phyloP scores from a whole-genome alignment of 2,113 vertebrate genomes.

The Petaurus breviceps region DNA sequence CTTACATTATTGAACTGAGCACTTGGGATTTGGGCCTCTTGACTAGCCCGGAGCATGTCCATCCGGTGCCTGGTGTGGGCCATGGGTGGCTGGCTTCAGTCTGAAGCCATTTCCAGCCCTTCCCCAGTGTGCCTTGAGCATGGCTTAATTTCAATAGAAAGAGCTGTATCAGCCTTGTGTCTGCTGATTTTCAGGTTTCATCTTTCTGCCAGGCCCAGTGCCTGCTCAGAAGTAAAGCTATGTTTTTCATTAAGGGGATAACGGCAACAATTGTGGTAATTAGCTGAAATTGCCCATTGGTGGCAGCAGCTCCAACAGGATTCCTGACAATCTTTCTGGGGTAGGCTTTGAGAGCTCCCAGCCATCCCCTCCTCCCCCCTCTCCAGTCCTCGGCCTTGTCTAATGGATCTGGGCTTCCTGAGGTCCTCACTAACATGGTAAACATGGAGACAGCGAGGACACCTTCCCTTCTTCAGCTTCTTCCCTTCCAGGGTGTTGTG shows the following conservation, averaged over 20 bases:
- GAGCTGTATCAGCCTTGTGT: constrained; percentile 74
- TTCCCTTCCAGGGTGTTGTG: constrained; percentile 24
- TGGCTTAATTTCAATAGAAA: constrained; percentile 82
- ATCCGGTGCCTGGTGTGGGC: constrained; percentile 67
- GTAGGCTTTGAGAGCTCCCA: constrained; percentile 61
- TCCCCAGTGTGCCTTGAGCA: constrained; percentile 76
- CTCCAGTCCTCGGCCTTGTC: constrained; percentile 64
- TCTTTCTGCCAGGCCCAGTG: constrained; percentile 82
- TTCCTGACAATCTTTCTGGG: constrained; percentile 70
- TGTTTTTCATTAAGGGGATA: constrained; percentile 85
- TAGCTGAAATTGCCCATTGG: constrained; percentile 78
- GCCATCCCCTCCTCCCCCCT: constrained; percentile 40
- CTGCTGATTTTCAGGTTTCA: constrained; percentile 87
- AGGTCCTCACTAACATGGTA: constrained; percentile 59
- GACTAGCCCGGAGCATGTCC: constrained; percentile 67
- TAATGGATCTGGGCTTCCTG: constrained; percentile 70
- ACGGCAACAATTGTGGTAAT: constrained; percentile 84
- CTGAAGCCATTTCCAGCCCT: constrained; percentile 78
- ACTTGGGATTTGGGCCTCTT: constrained; percentile 74
- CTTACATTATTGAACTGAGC: constrained; percentile 79
- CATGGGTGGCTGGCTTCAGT: constrained; percentile 73
- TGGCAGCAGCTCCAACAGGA: constrained; percentile 73
- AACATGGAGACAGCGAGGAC: constrained; percentile 62
- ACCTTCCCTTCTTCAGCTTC: constrained; percentile 13
- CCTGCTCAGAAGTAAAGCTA: constrained; percentile 82